Evolutionary conservation across 2,888 invertebrate species (phyloP), one percentile per base, ranked within the genome.

Genomic region (Masnerella sp.): DNA sequence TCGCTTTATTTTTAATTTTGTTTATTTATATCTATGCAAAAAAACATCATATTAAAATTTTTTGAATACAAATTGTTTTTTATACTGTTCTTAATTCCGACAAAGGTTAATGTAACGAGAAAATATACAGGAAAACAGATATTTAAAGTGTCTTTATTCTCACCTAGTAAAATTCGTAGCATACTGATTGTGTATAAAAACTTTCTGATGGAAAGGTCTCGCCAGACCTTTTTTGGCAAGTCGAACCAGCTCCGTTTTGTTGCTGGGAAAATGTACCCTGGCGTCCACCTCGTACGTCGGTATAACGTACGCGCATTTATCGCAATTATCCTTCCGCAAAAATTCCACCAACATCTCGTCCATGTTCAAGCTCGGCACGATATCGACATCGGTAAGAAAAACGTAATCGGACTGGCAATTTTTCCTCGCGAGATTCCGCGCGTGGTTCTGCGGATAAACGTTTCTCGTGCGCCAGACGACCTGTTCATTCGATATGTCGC

Each of bases 131-230:
- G n/a, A 28, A 28, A n/a, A 9, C 8, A 28, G 28, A 28, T 28
- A 9, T 28, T n/a, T 9, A n/a, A 30, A 30, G 30, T n/a, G 14
- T n/a, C 9, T 4, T 22, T 30, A 8, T 1, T 43, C 47, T 65
- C 30, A 71, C 89, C 92, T 93, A 30, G 95, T 91, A 87, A 96
- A 96, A 88, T 97, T 96, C 0, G 96, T 96, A 4, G 96, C 96
- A 83, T 92, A 96, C 87, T 97, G 96, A 86, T 96, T 96, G 86
- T 95, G 95, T 80, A 96, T 95, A 87, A 96, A 96, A 71, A 96
- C 95, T 88, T 95, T 95, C 82, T 95, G 93, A 86, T 96, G 96
- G 84, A 96, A 96, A 0, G 96, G 96, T 85, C 96, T 90, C 0
- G 96, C 96, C 47, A 95, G 88, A 52, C 94, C 95, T 82, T 94